phyloP scores from a whole-genome alignment of 2,797 vertebrate genomes.

The Halcyon leucocephala region DNA sequence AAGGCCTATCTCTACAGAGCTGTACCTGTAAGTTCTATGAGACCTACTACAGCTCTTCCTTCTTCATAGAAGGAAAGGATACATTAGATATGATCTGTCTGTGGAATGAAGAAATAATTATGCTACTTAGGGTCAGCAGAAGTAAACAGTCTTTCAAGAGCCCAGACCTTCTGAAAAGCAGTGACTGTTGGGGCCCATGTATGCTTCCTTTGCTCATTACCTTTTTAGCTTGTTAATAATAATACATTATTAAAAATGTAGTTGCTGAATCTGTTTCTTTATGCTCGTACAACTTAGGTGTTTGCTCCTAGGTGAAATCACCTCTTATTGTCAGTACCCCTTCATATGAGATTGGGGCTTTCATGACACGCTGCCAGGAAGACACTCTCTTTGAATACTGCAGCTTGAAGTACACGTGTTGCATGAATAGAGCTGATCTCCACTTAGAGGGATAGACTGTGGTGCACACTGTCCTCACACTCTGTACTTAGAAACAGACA shows the following conservation, averaged over 20 bases:
- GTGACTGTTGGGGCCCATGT: background rate
- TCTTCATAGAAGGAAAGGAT: background rate
- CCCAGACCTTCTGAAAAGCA: background rate
- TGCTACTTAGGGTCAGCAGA: background rate
- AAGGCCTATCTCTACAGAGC: background rate
- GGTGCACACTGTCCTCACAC: background rate
- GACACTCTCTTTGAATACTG: background rate
- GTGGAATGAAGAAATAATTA: background rate
- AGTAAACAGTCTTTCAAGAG: background rate
- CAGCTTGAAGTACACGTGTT: background rate
- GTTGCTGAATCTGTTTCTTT: background rate
- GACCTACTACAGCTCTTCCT: background rate
- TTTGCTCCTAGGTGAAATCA: background rate
- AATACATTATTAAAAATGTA: background rate
- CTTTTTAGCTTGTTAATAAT: background rate
- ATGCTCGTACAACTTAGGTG: fast-evolving
- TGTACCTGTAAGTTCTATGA: background rate
- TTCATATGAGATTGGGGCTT: background rate
- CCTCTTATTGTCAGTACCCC: background rate
- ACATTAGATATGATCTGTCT: background rate
- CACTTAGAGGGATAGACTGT: background rate
- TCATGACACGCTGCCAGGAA: background rate
- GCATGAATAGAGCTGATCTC: background rate
- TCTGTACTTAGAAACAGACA: background rate
- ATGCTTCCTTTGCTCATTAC: background rate